A percentile compares a stretch with the other conserved stretches of the same genome.
phyloP scores from a whole-genome alignment of 37 sponge, comb jelly and placozoan genomes.

The Chondrilla cf. caribensis region DNA sequence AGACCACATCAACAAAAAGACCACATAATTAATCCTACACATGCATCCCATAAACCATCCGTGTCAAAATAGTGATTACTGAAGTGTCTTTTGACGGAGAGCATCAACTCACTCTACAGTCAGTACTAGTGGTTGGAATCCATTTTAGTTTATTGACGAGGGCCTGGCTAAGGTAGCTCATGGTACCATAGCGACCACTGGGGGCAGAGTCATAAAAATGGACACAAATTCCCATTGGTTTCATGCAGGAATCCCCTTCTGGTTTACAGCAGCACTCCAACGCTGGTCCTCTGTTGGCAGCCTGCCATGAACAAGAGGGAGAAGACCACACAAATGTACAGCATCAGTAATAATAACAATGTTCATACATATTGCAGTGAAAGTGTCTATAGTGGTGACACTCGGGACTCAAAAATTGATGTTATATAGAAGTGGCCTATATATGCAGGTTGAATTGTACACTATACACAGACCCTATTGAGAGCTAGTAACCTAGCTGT shows the following conservation, averaged over 20 bases:
- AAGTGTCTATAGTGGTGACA: too few relatives aligned
- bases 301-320: conserved; percentile 11
- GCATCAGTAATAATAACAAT: background rate
- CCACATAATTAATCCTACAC: too few relatives aligned
- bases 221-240: conserved; percentile 43
- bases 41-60: too few relatives aligned
- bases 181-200: conserved; percentile 89
- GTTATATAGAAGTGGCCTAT: too few relatives aligned
- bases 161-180: conserved; percentile 79
- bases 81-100: too few relatives aligned
- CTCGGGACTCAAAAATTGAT: too few relatives aligned
- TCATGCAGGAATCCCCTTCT: conserved; percentile 43
- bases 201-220: conserved; percentile 91
- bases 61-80: too few relatives aligned
- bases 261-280: conserved; percentile 47
- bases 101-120: conserved; percentile 35
- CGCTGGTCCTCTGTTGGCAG: conserved; percentile 17
- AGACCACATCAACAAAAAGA: too few relatives aligned
- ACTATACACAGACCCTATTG: too few relatives aligned
- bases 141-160: conserved; percentile 33
- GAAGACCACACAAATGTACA: background rate
- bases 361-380: too few relatives aligned
- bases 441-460: too few relatives aligned
- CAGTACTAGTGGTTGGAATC: background rate
- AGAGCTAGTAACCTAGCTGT: too few relatives aligned